Conservation (phyloP, 2,113 vertebrate species). For the Epinephelus lanceolatus region DNA sequence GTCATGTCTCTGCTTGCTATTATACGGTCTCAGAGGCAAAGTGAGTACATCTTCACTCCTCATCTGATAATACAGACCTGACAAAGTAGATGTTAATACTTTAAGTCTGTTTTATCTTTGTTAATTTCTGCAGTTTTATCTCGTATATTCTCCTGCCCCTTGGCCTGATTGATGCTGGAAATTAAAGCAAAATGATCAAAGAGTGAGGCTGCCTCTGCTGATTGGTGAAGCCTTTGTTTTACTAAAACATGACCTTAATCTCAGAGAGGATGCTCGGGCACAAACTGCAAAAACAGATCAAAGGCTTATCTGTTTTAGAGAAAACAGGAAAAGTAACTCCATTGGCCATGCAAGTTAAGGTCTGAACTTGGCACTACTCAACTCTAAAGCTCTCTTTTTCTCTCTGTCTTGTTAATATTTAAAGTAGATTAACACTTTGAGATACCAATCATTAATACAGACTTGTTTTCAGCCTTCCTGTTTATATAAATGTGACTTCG, state of each 20-base stretch:
- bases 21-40: slow-evolving; percentile 14
- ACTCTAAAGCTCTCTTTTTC: background rate
- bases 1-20: slow-evolving; percentile 14
- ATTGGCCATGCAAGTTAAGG: background rate
- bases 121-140: slow-evolving; percentile 11
- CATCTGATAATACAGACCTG: background rate
- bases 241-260: slow-evolving; percentile 42
- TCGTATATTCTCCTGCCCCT: background rate
- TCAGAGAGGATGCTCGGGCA: slow-evolving; percentile 18
- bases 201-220: background rate
- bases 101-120: background rate
- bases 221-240: slow-evolving; percentile 44
- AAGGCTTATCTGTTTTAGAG: slow-evolving; percentile 34
- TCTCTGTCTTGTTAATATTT: background rate
- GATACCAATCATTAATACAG: background rate
- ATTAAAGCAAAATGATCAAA: slow-evolving; percentile 33
- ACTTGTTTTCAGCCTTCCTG: slow-evolving; percentile 31
- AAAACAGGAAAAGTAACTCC: slow-evolving; percentile 40
- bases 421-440: slow-evolving; percentile 8
- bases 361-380: slow-evolving; percentile 15
- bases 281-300: slow-evolving; percentile 41
- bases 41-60: slow-evolving; percentile 32
- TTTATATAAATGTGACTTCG: slow-evolving; percentile 17
- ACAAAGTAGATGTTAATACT: background rate
- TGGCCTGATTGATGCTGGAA: background rate